Conservation (phyloP, 2,888 invertebrate species). For the Deroplatys truncata region DNA sequence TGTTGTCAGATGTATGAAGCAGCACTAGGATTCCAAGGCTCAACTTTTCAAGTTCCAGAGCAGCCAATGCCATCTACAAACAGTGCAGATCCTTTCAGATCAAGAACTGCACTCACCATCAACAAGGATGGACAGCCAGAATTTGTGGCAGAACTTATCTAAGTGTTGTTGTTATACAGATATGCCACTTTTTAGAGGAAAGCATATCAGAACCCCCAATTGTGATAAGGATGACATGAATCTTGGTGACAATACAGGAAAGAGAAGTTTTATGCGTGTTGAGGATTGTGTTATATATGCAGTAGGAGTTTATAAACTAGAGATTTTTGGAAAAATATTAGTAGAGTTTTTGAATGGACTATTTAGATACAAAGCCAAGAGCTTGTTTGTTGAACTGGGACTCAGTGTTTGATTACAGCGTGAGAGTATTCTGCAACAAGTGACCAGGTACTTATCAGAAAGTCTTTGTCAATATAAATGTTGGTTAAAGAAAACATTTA, state of each 20-base stretch:
- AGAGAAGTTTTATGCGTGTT: not conserved
- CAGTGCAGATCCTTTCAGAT: conserved; percentile 36
- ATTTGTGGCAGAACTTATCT: conserved; percentile 58
- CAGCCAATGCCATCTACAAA: conserved; percentile 35
- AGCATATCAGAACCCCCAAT: not conserved
- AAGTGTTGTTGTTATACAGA: conserved; percentile 33
- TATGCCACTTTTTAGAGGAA: not conserved
- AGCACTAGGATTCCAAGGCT: conserved; percentile 58
- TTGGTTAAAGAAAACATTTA: not conserved
- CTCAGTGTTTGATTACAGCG: not conserved
- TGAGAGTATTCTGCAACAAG: not conserved
- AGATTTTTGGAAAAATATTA: not conserved
- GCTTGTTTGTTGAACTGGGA: not conserved
- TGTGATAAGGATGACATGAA: not conserved
- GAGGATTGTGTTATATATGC: not conserved
- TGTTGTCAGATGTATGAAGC: conserved; percentile 55
- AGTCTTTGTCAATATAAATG: not conserved
- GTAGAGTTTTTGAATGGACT: not conserved
- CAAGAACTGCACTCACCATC: conserved; percentile 42
- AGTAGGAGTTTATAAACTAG: not conserved
- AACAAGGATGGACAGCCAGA: conserved; percentile 56
- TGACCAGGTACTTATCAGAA: not conserved
- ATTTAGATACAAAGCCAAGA: not conserved
- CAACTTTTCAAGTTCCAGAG: conserved; percentile 58
- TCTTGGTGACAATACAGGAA: conserved; percentile 2